These are phyloP conservation scores for Rhamnusium bicolor DNA, from an alignment of 2,888 invertebrate genomes.

Conservation along the genomic window DNA sequence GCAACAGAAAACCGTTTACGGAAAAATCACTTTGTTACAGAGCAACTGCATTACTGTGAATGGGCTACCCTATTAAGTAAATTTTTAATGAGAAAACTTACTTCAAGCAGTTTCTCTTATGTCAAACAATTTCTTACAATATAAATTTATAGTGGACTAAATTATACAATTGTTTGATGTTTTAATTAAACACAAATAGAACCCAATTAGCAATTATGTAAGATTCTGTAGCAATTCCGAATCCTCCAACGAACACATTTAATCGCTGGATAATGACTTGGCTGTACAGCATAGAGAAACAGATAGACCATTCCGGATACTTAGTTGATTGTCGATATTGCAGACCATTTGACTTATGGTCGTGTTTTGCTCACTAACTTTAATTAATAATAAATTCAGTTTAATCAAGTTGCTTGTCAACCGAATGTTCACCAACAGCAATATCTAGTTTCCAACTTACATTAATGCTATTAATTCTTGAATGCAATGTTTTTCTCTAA, in stretches of 20 bases:
- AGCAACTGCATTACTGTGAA: too few species aligned
- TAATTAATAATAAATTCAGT: not conserved
- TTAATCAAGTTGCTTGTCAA: not conserved
- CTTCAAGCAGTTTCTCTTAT: too few species aligned
- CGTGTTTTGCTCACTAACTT: not conserved
- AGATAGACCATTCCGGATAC: not conserved
- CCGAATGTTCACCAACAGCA: not conserved
- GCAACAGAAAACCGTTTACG: too few species aligned
- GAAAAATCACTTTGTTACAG: too few species aligned
- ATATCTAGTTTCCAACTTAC: not conserved
- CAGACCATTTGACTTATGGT: not conserved
- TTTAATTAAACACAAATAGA: not conserved
- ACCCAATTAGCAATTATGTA: not conserved
- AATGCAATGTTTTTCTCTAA: not conserved
- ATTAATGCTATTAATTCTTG: not conserved
- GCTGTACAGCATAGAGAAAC: not conserved
- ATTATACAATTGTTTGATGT: too few species aligned
- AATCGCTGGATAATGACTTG: not conserved
- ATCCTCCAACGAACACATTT: not conserved
- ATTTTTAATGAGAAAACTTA: too few species aligned
- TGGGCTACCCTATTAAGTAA: too few species aligned
- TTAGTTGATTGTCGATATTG: not conserved
- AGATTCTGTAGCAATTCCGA: not conserved
- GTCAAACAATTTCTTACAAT: too few species aligned
- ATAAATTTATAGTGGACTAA: too few species aligned